Evolutionary conservation across 1,140 invertebrate species (phyloP), one percentile per base, ranked within the genome.

Genomic region (Steinernema feltiae): DNA sequence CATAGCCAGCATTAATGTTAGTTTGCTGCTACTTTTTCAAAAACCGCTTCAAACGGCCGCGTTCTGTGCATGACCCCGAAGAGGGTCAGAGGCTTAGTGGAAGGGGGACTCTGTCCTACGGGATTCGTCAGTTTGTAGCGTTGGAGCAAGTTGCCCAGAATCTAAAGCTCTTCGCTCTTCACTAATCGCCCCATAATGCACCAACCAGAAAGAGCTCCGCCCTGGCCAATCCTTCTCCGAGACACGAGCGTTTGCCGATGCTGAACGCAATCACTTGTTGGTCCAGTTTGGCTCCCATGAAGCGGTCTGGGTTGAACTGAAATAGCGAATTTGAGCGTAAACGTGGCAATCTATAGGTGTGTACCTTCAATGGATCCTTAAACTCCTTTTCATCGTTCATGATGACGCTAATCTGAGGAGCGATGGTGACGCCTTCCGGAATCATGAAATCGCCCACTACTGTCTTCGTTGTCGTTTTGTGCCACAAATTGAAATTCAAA

Each of bases 401-500:
- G 48, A 76, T 48, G 1, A 76, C 32, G 63, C 71, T 75, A 18
- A 76, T 15, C 30, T 76, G 73, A 63, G 74, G 32, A 15, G 46
- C 72, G 18, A 76, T 75, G 17, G 74, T 30, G 18, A 80, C 74
- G 17, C 75, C 72, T 24, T 75, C 76, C 15, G 76, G 74, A 29
- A 82, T 74, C 21, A 31, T 17, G 72, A 71, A 77, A 18, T 78
- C 77, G 21, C 69, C 79, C 30, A 82, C 32, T 24, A 30, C 27
- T n/a, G 71, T 73, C 46, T 83, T 77, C 3, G 32, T 63, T 0
- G 80, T 82, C 0, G 81, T 80, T 21, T 81, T 75, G 71, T 84
- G 86, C 27, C 81, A 81, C 1, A 85, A 69, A 1, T 80, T 81
- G 31, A 86, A 82, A 7, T 84, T 82, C 7, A 83, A 81, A 27